A percentile compares a stretch with the other conserved stretches of the same genome.
Evolutionary conservation across 1,140 invertebrate genomes (phyloP).

Genomic region (Danaus melanippus): DNA sequence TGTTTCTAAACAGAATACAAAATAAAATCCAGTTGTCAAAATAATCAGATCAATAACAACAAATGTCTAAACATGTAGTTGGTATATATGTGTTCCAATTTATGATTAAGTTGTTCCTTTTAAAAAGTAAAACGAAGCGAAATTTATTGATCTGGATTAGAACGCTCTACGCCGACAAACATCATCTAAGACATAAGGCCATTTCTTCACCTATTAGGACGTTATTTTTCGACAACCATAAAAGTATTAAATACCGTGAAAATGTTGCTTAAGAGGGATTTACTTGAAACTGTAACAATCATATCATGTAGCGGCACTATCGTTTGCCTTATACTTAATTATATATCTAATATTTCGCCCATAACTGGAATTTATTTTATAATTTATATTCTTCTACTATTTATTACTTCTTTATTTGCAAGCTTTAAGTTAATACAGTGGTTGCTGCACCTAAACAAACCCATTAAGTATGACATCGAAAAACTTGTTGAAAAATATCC

Average conservation of each 20-base stretch:
- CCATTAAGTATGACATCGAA: slow-evolving; percentile 53
- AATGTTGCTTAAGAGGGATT: slow-evolving; percentile 56
- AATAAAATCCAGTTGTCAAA: too few species aligned
- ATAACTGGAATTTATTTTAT: slow-evolving; percentile 56
- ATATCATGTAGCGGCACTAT: slow-evolving; percentile 37
- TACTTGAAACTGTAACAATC: slow-evolving; percentile 44
- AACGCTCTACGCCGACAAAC: too few species aligned
- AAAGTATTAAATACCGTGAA: slow-evolving; percentile 9
- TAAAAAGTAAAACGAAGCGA: too few species aligned
- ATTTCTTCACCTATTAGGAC: too few species aligned
- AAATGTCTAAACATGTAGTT: too few species aligned
- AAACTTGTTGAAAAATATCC: slow-evolving; percentile 39
- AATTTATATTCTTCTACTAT: slow-evolving; percentile 45
- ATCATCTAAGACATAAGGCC: too few species aligned
- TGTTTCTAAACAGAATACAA: too few species aligned
- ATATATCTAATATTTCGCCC: slow-evolving; percentile 49
- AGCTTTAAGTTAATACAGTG: slow-evolving; percentile 63
- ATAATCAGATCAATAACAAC: too few species aligned
- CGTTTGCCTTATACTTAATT: slow-evolving; percentile 44
- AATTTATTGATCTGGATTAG: too few species aligned
- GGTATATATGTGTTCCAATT: too few species aligned
- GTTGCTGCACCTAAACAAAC: slow-evolving; percentile 55
- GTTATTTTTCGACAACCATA: neutral
- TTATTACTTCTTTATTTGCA: slow-evolving; percentile 45
- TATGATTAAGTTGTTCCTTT: too few species aligned